Evolutionary conservation across 2,113 vertebrate species (phyloP).

Genomic region (Actinemys pallida): DNA sequence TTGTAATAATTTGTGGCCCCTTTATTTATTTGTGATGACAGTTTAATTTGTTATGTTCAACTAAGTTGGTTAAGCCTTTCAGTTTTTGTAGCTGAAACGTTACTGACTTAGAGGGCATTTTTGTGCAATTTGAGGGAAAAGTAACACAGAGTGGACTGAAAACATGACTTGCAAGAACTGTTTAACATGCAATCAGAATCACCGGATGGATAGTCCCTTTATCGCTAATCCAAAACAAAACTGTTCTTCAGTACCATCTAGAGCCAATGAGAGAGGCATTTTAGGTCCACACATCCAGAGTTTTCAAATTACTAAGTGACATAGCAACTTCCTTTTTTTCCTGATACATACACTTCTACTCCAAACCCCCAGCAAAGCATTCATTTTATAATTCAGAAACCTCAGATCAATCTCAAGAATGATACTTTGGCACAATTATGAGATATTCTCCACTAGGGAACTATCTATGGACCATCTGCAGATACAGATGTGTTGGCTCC

Average conservation of each 20-base stretch:
- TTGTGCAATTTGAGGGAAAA: background rate
- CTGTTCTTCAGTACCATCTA: background rate
- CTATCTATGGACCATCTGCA: background rate
- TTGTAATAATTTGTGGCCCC: background rate
- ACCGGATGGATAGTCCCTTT: rapidly evolving
- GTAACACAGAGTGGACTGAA: background rate
- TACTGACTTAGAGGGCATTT: background rate
- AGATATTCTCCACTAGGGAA: background rate
- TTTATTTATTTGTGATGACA: background rate
- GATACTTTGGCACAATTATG: background rate
- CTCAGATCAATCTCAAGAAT: background rate
- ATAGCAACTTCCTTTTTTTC: background rate
- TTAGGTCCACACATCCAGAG: background rate
- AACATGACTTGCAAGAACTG: background rate
- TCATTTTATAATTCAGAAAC: background rate
- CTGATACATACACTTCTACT: background rate
- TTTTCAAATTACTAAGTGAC: background rate
- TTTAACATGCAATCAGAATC: background rate
- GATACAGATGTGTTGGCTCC: background rate
- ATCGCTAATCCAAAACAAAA: background rate
- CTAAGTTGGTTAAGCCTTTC: rapidly evolving
- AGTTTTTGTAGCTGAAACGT: background rate
- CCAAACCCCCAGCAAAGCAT: background rate
- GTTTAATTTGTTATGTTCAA: background rate
- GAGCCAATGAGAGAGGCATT: background rate